These are phyloP conservation scores for Atrina japonica DNA, from an alignment of 2,888 invertebrate genomes.

Conservation along the genomic window DNA sequence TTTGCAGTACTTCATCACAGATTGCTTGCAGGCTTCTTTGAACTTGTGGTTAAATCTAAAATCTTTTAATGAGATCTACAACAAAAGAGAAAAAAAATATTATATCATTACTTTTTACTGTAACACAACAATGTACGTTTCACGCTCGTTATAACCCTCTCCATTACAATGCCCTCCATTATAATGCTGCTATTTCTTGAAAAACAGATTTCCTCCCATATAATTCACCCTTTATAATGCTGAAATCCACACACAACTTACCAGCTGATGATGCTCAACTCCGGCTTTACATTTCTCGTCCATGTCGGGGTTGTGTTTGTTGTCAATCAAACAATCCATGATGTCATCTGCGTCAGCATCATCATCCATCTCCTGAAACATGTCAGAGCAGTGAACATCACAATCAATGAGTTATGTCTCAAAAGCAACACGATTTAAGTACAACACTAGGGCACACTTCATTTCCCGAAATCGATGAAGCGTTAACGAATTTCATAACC, in stretches of 20 bases:
- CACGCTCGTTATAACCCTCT: background rate
- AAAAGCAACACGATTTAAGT: background rate
- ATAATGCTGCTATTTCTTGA: background rate
- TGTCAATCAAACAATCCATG: conserved; percentile 95
- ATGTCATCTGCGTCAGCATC: conserved; percentile 86
- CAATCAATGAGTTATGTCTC: background rate
- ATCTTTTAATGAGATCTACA: conserved; percentile 91
- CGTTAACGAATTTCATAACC: too few species aligned
- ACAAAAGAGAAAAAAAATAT: conserved; percentile 17
- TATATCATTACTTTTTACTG: too few species aligned
- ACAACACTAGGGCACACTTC: too few species aligned
- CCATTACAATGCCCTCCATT: too few species aligned
- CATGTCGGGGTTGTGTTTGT: conserved; percentile 93
- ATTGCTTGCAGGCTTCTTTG: conserved; percentile 93
- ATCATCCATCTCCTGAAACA: conserved; percentile 65
- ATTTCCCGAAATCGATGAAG: too few species aligned
- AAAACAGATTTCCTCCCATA: too few species aligned
- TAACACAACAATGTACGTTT: background rate
- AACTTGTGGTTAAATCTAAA: conserved; percentile 97
- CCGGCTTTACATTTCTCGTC: conserved; percentile 93
- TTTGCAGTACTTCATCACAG: conserved; percentile 85
- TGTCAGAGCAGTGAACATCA: background rate
- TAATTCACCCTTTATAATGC: too few species aligned
- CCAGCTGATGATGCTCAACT: conserved; percentile 97
- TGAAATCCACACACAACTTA: too few species aligned